Base-by-base conservation (phyloP, 2,797 vertebrate species). In the Sandelia bainsii region DNA sequence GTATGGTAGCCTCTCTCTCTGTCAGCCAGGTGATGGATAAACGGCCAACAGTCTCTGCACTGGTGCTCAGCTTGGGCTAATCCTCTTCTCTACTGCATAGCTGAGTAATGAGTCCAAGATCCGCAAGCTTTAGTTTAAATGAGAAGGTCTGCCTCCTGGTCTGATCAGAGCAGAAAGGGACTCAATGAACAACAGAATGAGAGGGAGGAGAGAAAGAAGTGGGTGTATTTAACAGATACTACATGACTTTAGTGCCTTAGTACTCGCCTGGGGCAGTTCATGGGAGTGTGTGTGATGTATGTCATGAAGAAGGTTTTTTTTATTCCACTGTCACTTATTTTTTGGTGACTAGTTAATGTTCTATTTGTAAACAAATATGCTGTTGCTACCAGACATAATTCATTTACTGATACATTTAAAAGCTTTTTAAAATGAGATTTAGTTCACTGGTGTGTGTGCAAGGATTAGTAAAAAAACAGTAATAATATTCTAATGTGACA, bases 41-140 rank as follows among this genome's bases (percentile, higher is more conserved):
- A 68, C 17, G 66, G 70, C 72, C 53, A 61, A 75, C 72, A 62
- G 32, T 84, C 65, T 62, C 34, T 32, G 60, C 72, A 64, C 56
- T 49, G 74, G 72, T 44, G 79, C 87, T 86, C 72, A 69, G 75
- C 63, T 69, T 25, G 23, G 57, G 66, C 32, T 90, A 89, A 89
- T 91, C 87, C 89, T 80, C 61, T 75, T 67, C 71, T 81, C 77
- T 89, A 88, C 73, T 87, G 89, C 91, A 92, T 90, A 87, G 84
- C 80, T 83, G 88, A 88, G 84, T 84, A 85, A 79, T 63, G 49
- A 82, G 69, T 80, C 75, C 80, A 61, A 63, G 54, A 50, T 40
- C 82, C 83, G 75, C 54, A 27, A 56, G 79, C 74, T 79, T 77
- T 62, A 66, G 72, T 80, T 76, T 62, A 64, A 71, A 80, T 68